Evolutionary conservation across 1,140 invertebrate genomes (phyloP), one percentile per base, ranked within the genome.

Genomic region (Diorhabda sublineata): DNA sequence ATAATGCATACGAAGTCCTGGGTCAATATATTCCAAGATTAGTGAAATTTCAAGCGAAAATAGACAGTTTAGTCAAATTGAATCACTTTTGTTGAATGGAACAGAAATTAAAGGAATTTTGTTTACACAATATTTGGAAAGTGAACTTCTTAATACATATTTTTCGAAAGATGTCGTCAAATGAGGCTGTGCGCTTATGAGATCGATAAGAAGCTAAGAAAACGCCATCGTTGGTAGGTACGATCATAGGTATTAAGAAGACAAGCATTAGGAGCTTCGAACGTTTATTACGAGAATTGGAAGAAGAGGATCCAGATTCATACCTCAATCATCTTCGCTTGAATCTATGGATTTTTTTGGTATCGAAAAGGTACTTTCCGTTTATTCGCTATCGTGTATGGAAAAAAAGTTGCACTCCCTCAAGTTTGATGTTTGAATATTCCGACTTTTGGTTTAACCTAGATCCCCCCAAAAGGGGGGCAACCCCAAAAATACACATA

Each of bases 61-160:
- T 26, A 26, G 26, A 52, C 45, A 9, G 45, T 52, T 52, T 9
- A 52, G 2, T 2, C 45, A 9, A 52, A 52, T 52, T 52, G 45
- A 52, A 52, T 52, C 8, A 52, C 45, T 52, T 52, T 52, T 5
- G 45, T 52, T 52, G 8, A 52, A 52, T 52, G 45, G 45, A 52
- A 52, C 45, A 52, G 45, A 52, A 52, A 52, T 52, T 5, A 52
- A 52, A 52, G 45, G 26, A 64, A 64, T 45, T 11, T n/a, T 26
- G 7, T 64, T 47, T 62, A 43, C 7, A 59, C 2, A 5, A 2
- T 59, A 26, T 59, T 11, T 26, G n/a, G n/a, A 66, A 71, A 57
- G 47, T 64, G 44, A 62, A 64, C 44, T 59, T 9, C 47, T 42
- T 47, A 58, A 45, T 61, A 52, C 45, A 52, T 52, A 52, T 52